Base-by-base conservation (phyloP, 2,113 vertebrate genomes). In the Equus quagga region DNA sequence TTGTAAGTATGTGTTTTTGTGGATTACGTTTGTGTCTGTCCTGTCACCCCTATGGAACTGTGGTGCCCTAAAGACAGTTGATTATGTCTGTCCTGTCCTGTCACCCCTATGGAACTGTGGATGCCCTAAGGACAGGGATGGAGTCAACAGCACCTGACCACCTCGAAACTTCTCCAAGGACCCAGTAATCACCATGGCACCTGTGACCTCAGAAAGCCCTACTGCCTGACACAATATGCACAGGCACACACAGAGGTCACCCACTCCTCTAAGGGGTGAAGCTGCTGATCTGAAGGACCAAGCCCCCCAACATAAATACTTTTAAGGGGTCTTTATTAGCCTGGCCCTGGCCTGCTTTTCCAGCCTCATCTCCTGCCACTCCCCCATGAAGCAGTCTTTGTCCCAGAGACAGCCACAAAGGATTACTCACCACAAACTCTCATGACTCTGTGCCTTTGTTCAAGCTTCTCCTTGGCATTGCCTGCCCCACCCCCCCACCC, bases 21-120 rank as follows among this genome's bases (percentile, higher is more conserved):
- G 89, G 78, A 94, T 97, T 67, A 78, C 70, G 49, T 62, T 41
- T 85, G 26, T 88, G 75, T 69, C 56, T 90, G 46, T 87, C 84
- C 23, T 73, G 67, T 91, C 41, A 28, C 54, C 78, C n/a, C 41
- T 26, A 36, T 26, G 58, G 70, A 72, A 90, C 65, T 88, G 33
- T 33, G 67, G 56, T 62, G 31, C 67, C 96, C 70, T 8, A 21
- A 87, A 78, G 94, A 58, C 21, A 89, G 65, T 41, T 41, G 78
- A 94, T 97, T 67, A 78, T 64, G 49, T 62, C n/a, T 85, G 26
- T 91, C 36, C 36, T 41, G 36, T 41, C 36, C 36, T 41, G 36
- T 41, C 46, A 31, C 54, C 78, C 41, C 41, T 26, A 36, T 26
- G 58, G 70, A 72, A 90, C 65, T 88, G 33, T 33, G 67, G 56